phyloP scores from a whole-genome alignment of 2,888 invertebrate species.

The Parnassius mnemosyne region DNA sequence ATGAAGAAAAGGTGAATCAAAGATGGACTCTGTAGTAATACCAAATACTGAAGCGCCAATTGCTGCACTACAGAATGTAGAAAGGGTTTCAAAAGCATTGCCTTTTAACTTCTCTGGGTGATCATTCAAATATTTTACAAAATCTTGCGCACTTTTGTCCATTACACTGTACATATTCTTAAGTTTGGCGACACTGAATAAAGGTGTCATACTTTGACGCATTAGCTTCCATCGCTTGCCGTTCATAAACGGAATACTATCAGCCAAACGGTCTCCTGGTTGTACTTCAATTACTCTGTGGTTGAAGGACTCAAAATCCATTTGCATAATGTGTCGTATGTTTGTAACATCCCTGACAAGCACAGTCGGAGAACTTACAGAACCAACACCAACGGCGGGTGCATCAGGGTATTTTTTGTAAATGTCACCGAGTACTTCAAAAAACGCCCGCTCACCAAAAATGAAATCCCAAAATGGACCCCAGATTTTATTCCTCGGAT shows the following conservation, averaged over 20 bases:
- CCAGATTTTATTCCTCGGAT: neutral
- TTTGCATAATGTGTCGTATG: neutral
- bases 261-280: neutral
- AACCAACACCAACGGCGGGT: neutral
- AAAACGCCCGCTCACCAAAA: neutral
- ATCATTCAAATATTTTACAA: neutral
- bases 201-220: neutral
- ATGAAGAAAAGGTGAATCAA: neutral
- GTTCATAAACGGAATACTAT: neutral
- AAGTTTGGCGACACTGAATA: neutral
- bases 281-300: neutral
- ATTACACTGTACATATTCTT: neutral
- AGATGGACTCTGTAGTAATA: neutral
- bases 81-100: neutral
- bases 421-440: too few relatives aligned
- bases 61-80: constrained; percentile 2
- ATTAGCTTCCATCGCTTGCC: constrained; percentile 1
- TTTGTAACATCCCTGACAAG: neutral
- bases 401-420: neutral
- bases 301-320: neutral
- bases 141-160: constrained; percentile 4
- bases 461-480: neutral
- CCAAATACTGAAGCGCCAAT: constrained; percentile 5
- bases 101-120: constrained; percentile 1
- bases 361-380: neutral